A percentile compares a stretch with the other conserved stretches of the same genome.
phyloP scores from a whole-genome alignment of 2,113 vertebrate genomes.

The Malaclemys terrapin region DNA sequence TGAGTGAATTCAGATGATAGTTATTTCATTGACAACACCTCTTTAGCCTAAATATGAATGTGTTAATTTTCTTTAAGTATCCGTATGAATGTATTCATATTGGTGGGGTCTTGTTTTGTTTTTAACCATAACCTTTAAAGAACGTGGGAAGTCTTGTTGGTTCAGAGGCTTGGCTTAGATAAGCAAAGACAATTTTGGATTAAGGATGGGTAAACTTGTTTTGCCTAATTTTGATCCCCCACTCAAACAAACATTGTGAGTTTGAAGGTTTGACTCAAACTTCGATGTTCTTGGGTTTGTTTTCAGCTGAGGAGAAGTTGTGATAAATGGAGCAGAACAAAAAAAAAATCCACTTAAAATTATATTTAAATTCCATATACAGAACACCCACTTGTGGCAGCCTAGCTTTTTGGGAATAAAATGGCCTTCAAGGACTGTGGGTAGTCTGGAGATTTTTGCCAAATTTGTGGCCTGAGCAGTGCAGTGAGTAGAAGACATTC shows the following conservation, averaged over 20 bases:
- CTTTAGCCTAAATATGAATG: not conserved
- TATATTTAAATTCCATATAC: not conserved
- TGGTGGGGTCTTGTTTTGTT: not conserved
- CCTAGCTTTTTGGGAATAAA: not conserved
- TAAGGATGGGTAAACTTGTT: not conserved
- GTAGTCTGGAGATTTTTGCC: not conserved
- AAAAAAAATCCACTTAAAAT: not conserved
- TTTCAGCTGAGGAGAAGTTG: not conserved
- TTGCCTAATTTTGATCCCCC: not conserved
- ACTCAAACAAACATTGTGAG: not conserved
- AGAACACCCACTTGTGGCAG: not conserved
- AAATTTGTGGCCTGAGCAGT: not conserved
- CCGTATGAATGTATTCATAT: not conserved
- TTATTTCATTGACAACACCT: not conserved
- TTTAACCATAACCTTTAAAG: not conserved
- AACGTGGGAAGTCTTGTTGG: slow-evolving; percentile 18
- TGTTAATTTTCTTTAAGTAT: not conserved
- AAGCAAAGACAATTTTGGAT: not conserved
- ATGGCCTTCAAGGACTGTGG: not conserved
- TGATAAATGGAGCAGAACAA: not conserved
- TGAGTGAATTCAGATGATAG: not conserved
- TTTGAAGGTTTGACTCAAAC: not conserved
- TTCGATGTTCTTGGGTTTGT: accelerated
- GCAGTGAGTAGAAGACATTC: not conserved
- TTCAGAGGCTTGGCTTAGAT: not conserved